Base-by-base conservation (phyloP, 2,113 vertebrate genomes). In the Ciconia boyciana region DNA sequence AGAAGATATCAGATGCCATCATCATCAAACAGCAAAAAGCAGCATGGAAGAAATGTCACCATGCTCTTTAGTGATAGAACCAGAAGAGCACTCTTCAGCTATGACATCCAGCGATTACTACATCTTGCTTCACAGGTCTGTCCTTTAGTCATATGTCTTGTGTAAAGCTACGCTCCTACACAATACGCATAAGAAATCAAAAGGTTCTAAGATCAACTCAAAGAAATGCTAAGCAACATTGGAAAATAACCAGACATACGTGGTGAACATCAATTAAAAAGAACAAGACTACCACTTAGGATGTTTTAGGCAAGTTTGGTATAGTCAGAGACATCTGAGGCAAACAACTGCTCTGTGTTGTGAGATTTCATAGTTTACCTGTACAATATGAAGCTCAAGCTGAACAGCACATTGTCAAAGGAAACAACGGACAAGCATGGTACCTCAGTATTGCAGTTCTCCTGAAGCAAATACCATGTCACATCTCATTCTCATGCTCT, bases 181-280 rank as follows among this genome's bases (percentile, higher is more conserved):
- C 48, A 91, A 68, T 64, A 41, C 34, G 15, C 4, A 4, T 5
- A 51, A 75, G 57, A 39, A 79, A 83, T 24, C 54, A 72, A 92
- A 71, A 79, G 26, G 17, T 64, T 85, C 41, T 48, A 24, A 71
- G 74, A 84, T 43, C 32, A 87, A 75, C 65, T 17, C 46, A 91
- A 85, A 75, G 51, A 85, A 91, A 69, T 46, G n/a, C 43, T 70
- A 58, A 51, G 74, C 39, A 71, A 70, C 39, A 36, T 1, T 32
- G 36, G 39, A 29, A 44, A 54, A 72, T 68, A 41, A 1, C 2
- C 1, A 49, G 21, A 57, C 2, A 1, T 8, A 11, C 1, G 2
- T 16, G 54, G 29, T 52, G 10, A 77, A 44, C 2, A 13, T 10
- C 39, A 24, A 66, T 54, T 15, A 66, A 82, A 55, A 81, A 19